phyloP scores from a whole-genome alignment of 2,888 invertebrate species.

The Aphelenchoides bicaudatus region DNA sequence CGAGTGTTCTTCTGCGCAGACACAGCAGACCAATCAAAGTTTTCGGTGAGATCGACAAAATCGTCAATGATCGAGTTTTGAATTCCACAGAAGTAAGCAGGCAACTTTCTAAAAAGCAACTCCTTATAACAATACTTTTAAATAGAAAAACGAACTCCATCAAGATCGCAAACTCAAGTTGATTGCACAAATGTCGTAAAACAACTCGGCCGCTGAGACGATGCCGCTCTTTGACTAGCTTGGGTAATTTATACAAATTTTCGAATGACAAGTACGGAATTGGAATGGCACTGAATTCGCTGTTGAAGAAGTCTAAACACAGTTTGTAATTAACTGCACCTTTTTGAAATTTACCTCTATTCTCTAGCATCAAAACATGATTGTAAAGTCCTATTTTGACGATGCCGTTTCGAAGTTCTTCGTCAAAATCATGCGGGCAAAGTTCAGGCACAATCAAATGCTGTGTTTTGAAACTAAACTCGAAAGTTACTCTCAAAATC shows the following conservation, averaged over 20 bases:
- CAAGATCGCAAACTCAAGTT: neutral
- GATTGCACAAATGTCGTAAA: neutral
- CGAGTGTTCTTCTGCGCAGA: neutral
- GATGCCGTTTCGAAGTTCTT: neutral
- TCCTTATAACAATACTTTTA: neutral
- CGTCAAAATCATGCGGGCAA: neutral
- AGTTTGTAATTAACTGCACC: too few species aligned
- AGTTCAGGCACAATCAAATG: slow-evolving; percentile 8
- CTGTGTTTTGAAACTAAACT: slow-evolving; percentile 3
- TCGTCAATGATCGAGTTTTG: slow-evolving; percentile 1
- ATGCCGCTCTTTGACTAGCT: neutral
- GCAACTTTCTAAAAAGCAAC: slow-evolving; percentile 11
- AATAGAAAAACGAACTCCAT: neutral
- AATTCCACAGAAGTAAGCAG: slow-evolving; percentile 8
- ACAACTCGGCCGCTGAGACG: neutral
- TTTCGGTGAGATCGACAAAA: slow-evolving; percentile 4
- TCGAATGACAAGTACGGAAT: too few species aligned
- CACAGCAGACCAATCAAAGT: neutral
- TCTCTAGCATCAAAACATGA: slow-evolving; percentile 1
- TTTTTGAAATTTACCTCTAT: slow-evolving; percentile 1
- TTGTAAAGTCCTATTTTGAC: slow-evolving; percentile 7
- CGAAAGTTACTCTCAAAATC: slow-evolving; percentile 1
- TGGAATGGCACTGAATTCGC: too few species aligned
- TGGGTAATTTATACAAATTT: neutral
- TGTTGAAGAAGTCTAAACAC: too few species aligned